Conservation (phyloP, 2,888 invertebrate species). For the Scelioninae gen. 1 region DNA sequence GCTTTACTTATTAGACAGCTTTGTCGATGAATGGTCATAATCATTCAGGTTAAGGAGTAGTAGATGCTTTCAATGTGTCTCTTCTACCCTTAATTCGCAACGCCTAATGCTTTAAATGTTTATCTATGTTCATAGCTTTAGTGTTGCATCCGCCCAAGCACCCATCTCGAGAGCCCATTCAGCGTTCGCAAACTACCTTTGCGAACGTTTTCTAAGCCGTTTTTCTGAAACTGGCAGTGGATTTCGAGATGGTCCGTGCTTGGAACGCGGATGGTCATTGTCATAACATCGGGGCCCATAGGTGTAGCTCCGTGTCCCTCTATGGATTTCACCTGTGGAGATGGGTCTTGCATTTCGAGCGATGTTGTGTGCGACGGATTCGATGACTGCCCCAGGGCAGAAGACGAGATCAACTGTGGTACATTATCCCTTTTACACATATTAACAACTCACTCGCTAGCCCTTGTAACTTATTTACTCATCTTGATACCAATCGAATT, state of each 20-base stretch:
- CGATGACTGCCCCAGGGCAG: conserved; percentile 88
- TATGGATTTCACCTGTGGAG: conserved; percentile 88
- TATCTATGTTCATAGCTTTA: conserved; percentile 76
- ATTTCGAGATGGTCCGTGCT: conserved; percentile 70
- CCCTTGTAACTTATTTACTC: not conserved
- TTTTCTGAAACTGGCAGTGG: conserved; percentile 8
- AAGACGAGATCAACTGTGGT: conserved; percentile 83
- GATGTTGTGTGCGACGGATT: conserved; percentile 90
- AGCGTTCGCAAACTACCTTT: conserved; percentile 24
- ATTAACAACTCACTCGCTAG: conserved; percentile 17
- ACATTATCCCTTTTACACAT: conserved; percentile 71
- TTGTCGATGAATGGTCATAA: conserved; percentile 72
- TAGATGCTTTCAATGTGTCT: conserved; percentile 77
- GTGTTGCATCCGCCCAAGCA: conserved; percentile 60
- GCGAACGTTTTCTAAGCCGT: conserved; percentile 27
- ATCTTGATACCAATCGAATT: not conserved
- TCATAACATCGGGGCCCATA: conserved; percentile 77
- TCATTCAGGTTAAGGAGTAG: conserved; percentile 71
- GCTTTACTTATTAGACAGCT: conserved; percentile 80
- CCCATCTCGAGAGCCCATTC: conserved; percentile 34
- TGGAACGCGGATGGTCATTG: conserved; percentile 74
- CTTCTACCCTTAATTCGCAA: conserved; percentile 69
- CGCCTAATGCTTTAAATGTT: conserved; percentile 81
- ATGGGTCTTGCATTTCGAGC: conserved; percentile 90
- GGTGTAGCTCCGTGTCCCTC: conserved; percentile 84